Conservation (phyloP, 1,140 invertebrate genomes). For the Leucophenga varia region DNA sequence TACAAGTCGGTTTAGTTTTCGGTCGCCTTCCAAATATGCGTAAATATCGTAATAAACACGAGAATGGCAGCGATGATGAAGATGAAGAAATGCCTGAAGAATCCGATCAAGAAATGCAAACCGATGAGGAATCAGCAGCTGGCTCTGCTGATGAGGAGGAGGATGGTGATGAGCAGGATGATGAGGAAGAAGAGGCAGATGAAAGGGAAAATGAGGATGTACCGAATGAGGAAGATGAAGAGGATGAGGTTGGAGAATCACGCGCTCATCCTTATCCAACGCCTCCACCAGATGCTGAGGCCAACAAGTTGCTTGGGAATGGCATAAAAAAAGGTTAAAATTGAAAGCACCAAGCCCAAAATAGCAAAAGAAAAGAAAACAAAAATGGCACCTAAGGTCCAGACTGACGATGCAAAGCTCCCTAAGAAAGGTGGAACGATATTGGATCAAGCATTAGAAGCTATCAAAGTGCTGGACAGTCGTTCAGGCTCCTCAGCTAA, state of each 20-base stretch:
- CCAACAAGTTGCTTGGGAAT: constrained; percentile 1
- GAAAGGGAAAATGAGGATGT: not conserved
- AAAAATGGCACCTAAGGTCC: constrained; percentile 5
- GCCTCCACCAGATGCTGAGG: constrained; percentile 21
- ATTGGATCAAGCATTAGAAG: not conserved
- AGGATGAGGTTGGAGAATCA: not conserved
- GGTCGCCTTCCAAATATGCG: too few species aligned
- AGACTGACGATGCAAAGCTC: not conserved
- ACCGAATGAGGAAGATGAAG: not conserved
- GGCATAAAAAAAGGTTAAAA: too few species aligned
- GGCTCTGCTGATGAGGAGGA: not conserved
- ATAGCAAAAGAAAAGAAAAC: not conserved
- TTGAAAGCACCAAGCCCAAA: not conserved
- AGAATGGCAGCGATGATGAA: not conserved
- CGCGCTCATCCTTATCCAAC: constrained; percentile 18
- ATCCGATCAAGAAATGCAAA: not conserved
- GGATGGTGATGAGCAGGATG: too few species aligned
- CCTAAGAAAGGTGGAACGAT: not conserved
- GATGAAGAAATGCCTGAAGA: not conserved
- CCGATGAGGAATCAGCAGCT: too few species aligned
- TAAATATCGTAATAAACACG: not conserved
- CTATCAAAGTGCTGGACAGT: constrained; percentile 11
- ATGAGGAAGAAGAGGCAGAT: not conserved
- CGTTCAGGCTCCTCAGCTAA: constrained; percentile 20
- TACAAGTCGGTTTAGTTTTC: too few species aligned